Evolutionary conservation across 2,113 vertebrate genomes (phyloP), one percentile per base, ranked within the genome.

Genomic region (Illadopsis cleaveri): DNA sequence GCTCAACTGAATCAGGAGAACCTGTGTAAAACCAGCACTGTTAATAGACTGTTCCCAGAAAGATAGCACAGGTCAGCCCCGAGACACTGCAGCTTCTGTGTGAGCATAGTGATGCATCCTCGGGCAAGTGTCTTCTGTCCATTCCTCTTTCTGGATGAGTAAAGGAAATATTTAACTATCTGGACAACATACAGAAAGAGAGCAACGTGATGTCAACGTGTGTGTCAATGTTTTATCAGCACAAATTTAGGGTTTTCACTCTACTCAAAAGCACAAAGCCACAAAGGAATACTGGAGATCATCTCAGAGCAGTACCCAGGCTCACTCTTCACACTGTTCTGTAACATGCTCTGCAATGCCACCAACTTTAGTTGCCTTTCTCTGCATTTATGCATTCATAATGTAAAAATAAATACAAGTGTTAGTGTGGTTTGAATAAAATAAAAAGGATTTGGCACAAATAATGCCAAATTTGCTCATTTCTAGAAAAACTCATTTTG

Each of bases 1-100:
- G 18, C 30, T 15, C 42, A 47, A 72, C 33, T 8, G 61, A 56
- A 53, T 16, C 58, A 57, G 76, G 40, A 45, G 47, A 79, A 61
- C 40, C 57, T 60, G 27, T 0, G 1, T 51, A 27, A 89, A 92
- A 5, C 0, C 30, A 60, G 22, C 30, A 10, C 42, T 91, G 72
- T 48, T 33, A 56, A 23, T 5, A 48, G 44, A 7, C 40, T 80
- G 2, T 22, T 86, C 68, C n/a, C 50, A 61, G 37, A 40, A 65
- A 82, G 50, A 51, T 28, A 65, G 72, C 2, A 6, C 37, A 12
- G 61, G 40, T 60, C 53, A 51, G 15, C 13, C 19, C 21, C 0
- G 0, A 71, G 80, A 50, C 75, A 48, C n/a, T 35, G 53, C 12
- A 79, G 57, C 23, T 61, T 56, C 5, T 9, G 6, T 61, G 48